Evolutionary conservation across 2,888 invertebrate species (phyloP), one percentile per base, ranked within the genome.

Genomic region (Cataglyphis cursor): DNA sequence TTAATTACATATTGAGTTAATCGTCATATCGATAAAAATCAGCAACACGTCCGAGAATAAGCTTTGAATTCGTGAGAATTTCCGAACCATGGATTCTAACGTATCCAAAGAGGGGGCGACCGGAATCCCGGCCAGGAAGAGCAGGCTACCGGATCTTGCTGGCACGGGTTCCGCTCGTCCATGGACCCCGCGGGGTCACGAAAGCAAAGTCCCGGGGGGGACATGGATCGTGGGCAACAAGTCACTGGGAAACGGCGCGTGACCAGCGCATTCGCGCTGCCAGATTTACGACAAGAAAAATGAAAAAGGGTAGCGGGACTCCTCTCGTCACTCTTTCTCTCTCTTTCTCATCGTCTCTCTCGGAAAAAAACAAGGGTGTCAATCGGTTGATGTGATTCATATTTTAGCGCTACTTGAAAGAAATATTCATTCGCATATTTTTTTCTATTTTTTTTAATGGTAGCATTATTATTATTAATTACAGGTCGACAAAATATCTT

Each of bases 191-290:
- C 88, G 82, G 85, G 83, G 82, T 87, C 82, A 84, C 85, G 81
- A 73, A 44, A 44, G 18, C 85, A 84, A 87, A 88, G 83, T 31
- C 80, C 85, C 68, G 83, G 85, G 88, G 85, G 88, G 90, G 90
- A 90, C 87, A 91, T 81, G 92, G 90, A 88, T 89, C 85, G 87
- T 87, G 85, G 90, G 91, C 90, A 91, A 89, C 90, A 91, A 90
- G 91, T 92, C 90, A 90, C 85, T 84, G 89, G 88, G 90, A 90
- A 91, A 91, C 90, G 89, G 89, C 90, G 90, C 90, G 90, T 90
- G 89, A 88, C 89, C 87, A 70, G 64, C 83, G 76, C 85, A 81
- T 86, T 89, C 87, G 80, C 78, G 78, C 83, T 82, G 85, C 84
- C 81, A 84, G 87, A 88, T 88, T 87, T 88, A 89, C 84, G 90